Percentiles rank a stretch among this genome's conserved stretches.
Evolutionary conservation across 2,888 invertebrate species (phyloP).

Genomic region (Aspidiotus destructor): DNA sequence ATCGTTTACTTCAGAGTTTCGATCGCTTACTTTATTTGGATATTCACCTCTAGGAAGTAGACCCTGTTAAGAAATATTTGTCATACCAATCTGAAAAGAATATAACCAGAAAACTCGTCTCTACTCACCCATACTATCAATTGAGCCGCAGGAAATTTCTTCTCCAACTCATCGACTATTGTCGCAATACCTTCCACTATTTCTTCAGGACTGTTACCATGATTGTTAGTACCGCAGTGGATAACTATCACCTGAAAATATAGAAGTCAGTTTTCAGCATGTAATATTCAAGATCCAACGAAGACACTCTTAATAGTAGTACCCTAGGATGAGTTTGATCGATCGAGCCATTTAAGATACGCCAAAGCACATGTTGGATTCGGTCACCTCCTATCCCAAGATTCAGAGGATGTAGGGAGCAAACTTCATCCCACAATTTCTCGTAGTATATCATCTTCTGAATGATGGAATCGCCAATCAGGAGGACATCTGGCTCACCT

Average conservation of each 20-base stretch:
- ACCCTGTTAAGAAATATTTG: slow-evolving; percentile 51
- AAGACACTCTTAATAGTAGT: too few relatives aligned
- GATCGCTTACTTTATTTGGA: slow-evolving; percentile 69
- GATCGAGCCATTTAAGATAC: slow-evolving; percentile 59
- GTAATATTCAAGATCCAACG: too few relatives aligned
- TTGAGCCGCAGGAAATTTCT: slow-evolving; percentile 68
- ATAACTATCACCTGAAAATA: slow-evolving; percentile 66
- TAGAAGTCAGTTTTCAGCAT: slow-evolving; percentile 5
- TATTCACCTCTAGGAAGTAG: slow-evolving; percentile 78
- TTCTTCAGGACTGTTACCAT: slow-evolving; percentile 66
- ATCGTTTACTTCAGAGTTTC: slow-evolving; percentile 66
- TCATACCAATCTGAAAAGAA: neutral
- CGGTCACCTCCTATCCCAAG: slow-evolving; percentile 81
- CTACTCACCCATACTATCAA: slow-evolving; percentile 72
- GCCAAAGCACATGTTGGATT: slow-evolving; percentile 80
- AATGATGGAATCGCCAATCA: slow-evolving; percentile 79
- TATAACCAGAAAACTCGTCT: neutral
- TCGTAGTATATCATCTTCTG: slow-evolving; percentile 65
- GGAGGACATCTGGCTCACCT: slow-evolving; percentile 83
- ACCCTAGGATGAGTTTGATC: slow-evolving; percentile 13
- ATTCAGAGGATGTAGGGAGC: slow-evolving; percentile 80
- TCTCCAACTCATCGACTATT: slow-evolving; percentile 62
- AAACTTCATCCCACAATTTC: slow-evolving; percentile 85
- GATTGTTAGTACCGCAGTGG: slow-evolving; percentile 81
- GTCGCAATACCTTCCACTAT: slow-evolving; percentile 70